These are phyloP conservation scores for Pitangus sulphuratus DNA, from an alignment of 2,797 vertebrate species.

Conservation along the genomic window DNA sequence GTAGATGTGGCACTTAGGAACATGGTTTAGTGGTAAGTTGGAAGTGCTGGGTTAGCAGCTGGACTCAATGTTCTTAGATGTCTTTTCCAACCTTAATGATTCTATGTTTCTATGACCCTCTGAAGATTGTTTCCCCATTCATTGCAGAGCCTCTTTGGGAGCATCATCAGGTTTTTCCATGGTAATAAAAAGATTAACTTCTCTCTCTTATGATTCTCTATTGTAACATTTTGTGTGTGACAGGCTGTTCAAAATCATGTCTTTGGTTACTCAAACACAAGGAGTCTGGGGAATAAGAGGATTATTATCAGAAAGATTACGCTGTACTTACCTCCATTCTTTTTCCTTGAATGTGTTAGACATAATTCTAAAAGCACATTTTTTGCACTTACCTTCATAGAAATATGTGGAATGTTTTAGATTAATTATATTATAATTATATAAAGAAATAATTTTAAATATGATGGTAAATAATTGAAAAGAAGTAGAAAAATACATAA, in stretches of 20 bases:
- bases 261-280: not conserved
- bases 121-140: not conserved
- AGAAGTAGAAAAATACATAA: not conserved
- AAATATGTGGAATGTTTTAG: not conserved
- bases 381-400: not conserved
- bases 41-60: not conserved
- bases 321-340: not conserved
- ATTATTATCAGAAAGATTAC: constrained; percentile 2
- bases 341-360: not conserved
- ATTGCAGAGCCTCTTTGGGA: not conserved
- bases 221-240: not conserved
- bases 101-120: not conserved
- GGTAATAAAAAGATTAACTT: not conserved
- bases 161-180: not conserved
- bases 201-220: not conserved
- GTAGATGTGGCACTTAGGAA: not conserved
- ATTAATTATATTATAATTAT: not conserved
- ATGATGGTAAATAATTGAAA: not conserved
- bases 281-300: not conserved
- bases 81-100: not conserved
- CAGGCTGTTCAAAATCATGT: not conserved
- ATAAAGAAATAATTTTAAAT: not conserved
- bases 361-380: not conserved
- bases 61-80: not conserved
- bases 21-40: not conserved